Conservation (phyloP, 2,113 vertebrate species). For the Azemiops feae region DNA sequence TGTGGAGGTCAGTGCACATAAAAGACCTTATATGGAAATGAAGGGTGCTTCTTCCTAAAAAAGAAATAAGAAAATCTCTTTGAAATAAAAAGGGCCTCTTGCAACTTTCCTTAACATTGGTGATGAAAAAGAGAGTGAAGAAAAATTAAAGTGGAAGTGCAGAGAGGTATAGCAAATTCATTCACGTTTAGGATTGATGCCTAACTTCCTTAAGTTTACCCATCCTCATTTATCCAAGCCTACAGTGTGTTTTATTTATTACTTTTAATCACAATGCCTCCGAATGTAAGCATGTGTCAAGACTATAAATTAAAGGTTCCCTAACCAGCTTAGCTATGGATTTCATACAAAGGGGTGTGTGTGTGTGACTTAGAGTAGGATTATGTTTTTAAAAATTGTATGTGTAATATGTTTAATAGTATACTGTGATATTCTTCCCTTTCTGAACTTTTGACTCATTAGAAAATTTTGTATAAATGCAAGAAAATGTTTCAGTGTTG, state of each 20-base stretch:
- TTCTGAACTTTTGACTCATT: not conserved
- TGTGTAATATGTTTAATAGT: not conserved
- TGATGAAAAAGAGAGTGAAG: not conserved
- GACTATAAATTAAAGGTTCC: not conserved
- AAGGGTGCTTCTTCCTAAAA: not conserved
- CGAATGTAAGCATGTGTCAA: not conserved
- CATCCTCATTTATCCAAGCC: not conserved
- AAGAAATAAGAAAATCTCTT: not conserved
- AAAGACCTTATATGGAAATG: not conserved
- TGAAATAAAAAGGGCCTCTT: not conserved
- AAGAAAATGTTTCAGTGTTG: not conserved
- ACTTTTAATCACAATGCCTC: not conserved
- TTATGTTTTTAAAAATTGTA: not conserved
- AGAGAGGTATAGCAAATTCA: not conserved
- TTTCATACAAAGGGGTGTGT: not conserved
- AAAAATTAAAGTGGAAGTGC: not conserved
- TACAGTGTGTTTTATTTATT: not conserved
- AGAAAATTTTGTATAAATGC: not conserved
- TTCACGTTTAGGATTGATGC: not conserved
- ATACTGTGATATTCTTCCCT: not conserved
- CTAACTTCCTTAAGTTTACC: not conserved
- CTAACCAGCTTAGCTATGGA: not conserved
- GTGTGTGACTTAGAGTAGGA: not conserved
- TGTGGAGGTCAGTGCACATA: not conserved
- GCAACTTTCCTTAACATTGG: not conserved